Percentiles rank a stretch among this genome's conserved stretches.
phyloP scores from a whole-genome alignment of 1,140 invertebrate species.

The Cepaea nemoralis region DNA sequence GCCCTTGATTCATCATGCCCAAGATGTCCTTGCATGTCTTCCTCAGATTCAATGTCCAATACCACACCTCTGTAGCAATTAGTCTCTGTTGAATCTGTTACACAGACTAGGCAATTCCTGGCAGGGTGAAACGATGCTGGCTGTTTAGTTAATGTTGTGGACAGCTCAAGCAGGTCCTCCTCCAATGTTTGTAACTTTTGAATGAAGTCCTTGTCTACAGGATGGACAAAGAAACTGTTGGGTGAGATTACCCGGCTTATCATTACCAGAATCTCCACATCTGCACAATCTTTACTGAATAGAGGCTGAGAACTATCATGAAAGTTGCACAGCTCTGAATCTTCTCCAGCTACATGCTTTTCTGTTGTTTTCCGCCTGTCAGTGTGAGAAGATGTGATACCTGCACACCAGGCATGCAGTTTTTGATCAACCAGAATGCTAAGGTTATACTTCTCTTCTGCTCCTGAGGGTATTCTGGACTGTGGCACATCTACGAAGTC shows the following conservation, averaged over 20 bases:
- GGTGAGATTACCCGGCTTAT: slow-evolving; percentile 20
- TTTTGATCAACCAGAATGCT: slow-evolving; percentile 11
- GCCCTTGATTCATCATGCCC: neutral
- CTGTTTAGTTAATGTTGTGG: neutral
- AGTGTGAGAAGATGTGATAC: neutral
- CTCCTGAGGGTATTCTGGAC: neutral
- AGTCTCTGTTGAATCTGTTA: neutral
- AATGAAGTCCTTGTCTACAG: neutral
- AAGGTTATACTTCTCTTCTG: neutral
- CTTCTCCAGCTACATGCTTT: neutral
- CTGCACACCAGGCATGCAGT: neutral
- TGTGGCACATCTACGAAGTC: neutral
- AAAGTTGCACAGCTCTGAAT: neutral
- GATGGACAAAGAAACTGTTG: slow-evolving; percentile 30
- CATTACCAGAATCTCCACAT: slow-evolving; percentile 22
- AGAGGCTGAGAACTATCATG: neutral
- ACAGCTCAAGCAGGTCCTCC: neutral
- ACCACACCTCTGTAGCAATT: slow-evolving; percentile 22
- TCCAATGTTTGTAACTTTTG: neutral
- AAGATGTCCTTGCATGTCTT: neutral
- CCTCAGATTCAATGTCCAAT: neutral
- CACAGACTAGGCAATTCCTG: slow-evolving; percentile 11
- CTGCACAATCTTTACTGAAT: neutral
- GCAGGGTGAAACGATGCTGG: neutral
- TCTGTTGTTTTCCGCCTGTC: neutral